phyloP scores from a whole-genome alignment of 92 coral and sea anemone genomes.

The Siderastrea radians region DNA sequence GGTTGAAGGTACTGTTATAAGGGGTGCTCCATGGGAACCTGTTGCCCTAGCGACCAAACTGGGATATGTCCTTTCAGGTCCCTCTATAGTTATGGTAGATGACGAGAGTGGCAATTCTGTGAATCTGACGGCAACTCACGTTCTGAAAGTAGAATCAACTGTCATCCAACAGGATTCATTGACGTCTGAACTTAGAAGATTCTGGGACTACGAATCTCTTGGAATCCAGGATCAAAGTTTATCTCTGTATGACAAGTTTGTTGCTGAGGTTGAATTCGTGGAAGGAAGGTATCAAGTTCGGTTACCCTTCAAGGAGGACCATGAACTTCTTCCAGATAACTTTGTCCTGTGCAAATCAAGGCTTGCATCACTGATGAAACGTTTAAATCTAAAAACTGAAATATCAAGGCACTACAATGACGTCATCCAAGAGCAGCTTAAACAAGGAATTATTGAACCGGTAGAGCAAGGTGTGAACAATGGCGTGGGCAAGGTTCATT shows the following conservation, averaged over 20 bases:
- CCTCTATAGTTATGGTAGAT: neutral
- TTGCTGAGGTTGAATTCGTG: constrained; percentile 37
- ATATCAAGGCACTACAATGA: no score
- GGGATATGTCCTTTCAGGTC: constrained; percentile 27
- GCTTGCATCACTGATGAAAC: neutral
- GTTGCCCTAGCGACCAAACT: no score
- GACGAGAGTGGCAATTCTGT: neutral
- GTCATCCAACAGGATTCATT: no score
- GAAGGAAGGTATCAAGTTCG: constrained; percentile 63
- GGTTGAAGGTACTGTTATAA: neutral
- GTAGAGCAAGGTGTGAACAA: no score
- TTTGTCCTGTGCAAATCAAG: constrained; percentile 13
- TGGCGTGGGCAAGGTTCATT: no score
- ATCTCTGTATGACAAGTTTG: constrained; percentile 60
- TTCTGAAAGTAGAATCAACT: no score
- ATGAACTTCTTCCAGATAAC: constrained; percentile 52
- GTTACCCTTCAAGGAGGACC: constrained; percentile 46
- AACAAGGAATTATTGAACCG: no score
- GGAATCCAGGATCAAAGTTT: constrained; percentile 49
- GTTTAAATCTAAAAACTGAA: no score
- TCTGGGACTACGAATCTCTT: constrained; percentile 67
- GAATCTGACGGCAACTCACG: neutral
- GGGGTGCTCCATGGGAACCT: no score
- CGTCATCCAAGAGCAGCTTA: no score
- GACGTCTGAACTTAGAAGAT: neutral